A percentile compares a stretch with the other conserved stretches of the same genome.
Evolutionary conservation across 64 coral and sea anemone species (phyloP).

Genomic region (Platygyra sinensis): DNA sequence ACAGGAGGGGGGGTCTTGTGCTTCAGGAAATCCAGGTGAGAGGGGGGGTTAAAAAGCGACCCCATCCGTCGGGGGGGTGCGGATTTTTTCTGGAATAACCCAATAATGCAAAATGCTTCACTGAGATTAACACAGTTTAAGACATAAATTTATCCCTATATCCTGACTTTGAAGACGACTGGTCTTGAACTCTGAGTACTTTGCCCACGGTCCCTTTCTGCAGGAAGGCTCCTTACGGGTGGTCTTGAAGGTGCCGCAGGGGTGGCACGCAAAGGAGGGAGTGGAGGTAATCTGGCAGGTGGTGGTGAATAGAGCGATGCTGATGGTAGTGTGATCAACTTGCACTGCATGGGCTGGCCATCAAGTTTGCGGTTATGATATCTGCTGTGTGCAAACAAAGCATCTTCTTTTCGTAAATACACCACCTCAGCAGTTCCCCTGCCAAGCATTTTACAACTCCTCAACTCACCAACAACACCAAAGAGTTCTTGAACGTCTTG

Average conservation of each 20-base stretch:
- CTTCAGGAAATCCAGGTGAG: too few relatives aligned
- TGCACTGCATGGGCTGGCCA: conserved; percentile 93
- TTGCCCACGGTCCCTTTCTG: background rate
- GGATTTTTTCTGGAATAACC: too few relatives aligned
- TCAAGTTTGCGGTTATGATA: conserved; percentile 93
- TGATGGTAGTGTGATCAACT: conserved; percentile 65
- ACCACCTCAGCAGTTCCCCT: conserved; percentile 82
- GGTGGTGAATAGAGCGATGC: conserved; percentile 58
- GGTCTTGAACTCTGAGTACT: conserved; percentile 36
- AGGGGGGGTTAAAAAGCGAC: too few relatives aligned
- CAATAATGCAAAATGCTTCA: too few relatives aligned
- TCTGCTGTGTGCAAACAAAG: conserved; percentile 60
- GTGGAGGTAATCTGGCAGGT: conserved; percentile 49
- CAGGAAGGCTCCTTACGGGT: background rate
- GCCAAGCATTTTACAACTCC: conserved; percentile 79
- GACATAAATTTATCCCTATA: conserved; percentile 65
- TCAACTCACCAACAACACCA: conserved; percentile 77
- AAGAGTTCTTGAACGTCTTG: conserved; percentile 90
- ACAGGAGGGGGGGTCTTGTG: too few relatives aligned
- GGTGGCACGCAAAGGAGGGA: conserved; percentile 46
- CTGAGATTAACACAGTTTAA: background rate
- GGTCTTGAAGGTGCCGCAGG: conserved; percentile 6
- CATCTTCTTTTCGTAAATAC: conserved; percentile 78
- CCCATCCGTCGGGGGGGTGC: too few relatives aligned
- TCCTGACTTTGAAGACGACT: conserved; percentile 95